Percentiles rank a stretch among this genome's conserved stretches.
phyloP scores from a whole-genome alignment of 2,113 vertebrate genomes.

The Pica pica region DNA sequence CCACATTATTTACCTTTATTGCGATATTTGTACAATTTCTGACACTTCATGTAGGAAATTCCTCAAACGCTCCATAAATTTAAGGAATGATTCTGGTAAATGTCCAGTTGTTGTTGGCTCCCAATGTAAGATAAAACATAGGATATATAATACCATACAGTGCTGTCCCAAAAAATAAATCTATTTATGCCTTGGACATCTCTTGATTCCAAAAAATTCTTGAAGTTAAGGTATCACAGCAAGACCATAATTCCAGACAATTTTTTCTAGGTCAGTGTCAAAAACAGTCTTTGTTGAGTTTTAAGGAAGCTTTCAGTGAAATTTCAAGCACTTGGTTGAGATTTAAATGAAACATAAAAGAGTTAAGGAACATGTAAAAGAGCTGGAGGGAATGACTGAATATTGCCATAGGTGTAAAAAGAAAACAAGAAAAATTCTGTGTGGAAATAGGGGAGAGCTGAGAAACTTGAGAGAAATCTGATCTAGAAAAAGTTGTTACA shows the following conservation, averaged over 20 bases:
- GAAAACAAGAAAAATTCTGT: background rate
- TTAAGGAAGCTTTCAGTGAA: background rate
- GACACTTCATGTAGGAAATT: background rate
- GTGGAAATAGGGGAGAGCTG: background rate
- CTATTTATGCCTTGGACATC: background rate
- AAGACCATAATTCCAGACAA: background rate
- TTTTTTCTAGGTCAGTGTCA: background rate
- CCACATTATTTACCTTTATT: constrained; percentile 10
- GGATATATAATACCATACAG: background rate
- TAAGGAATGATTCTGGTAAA: background rate
- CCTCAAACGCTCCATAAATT: constrained; percentile 24
- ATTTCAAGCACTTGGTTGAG: background rate
- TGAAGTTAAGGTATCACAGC: background rate
- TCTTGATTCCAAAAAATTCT: background rate
- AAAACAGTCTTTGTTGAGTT: background rate
- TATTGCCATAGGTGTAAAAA: background rate
- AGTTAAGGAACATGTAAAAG: background rate
- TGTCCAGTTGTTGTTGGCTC: background rate
- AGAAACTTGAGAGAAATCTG: background rate
- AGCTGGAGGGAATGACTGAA: background rate
- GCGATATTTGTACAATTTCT: background rate
- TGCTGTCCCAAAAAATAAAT: background rate
- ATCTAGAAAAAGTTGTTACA: background rate
- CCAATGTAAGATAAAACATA: background rate
- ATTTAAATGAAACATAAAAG: background rate